phyloP scores from a whole-genome alignment of 2,797 vertebrate species.

The Esox masquinongy region DNA sequence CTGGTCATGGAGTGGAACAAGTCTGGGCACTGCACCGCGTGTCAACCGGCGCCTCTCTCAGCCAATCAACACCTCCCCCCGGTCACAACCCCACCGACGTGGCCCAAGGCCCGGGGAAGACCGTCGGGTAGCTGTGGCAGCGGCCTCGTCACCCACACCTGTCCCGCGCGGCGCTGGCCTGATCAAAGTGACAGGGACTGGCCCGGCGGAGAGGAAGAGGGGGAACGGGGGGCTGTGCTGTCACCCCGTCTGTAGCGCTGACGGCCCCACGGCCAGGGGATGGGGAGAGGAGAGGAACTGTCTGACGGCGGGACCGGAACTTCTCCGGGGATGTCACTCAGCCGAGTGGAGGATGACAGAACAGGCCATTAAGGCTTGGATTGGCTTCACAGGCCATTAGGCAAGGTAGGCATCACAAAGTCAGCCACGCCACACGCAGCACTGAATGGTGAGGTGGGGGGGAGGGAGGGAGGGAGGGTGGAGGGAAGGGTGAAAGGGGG shows the following conservation, averaged over 20 bases:
- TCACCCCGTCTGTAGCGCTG: conserved; percentile 60
- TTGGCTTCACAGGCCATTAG: conserved; percentile 78
- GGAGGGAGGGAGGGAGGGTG: background rate
- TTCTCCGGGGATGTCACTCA: conserved; percentile 69
- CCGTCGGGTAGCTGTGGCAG: conserved; percentile 21
- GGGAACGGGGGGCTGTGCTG: conserved; percentile 36
- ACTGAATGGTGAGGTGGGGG: conserved; percentile 51
- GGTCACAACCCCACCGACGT: background rate
- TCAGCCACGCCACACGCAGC: conserved; percentile 51
- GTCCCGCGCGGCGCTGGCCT: conserved; percentile 40
- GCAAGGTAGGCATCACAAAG: conserved; percentile 67
- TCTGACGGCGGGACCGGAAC: conserved; percentile 39
- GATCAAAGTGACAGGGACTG: conserved; percentile 62
- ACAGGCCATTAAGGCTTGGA: conserved; percentile 73
- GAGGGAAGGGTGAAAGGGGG: background rate
- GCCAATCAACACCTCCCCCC: conserved; percentile 2
- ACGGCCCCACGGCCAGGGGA: conserved; percentile 54
- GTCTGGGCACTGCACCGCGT: background rate
- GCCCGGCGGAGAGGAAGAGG: background rate
- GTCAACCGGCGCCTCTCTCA: background rate
- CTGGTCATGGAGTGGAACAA: background rate
- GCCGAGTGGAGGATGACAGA: conserved; percentile 69
- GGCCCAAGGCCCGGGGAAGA: background rate
- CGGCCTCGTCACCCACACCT: conserved; percentile 56
- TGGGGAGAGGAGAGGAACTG: conserved; percentile 35